A percentile compares a stretch with the other conserved stretches of the same genome.
Conservation (phyloP, 2,888 invertebrate species). For the Drosophila melanocephala region DNA sequence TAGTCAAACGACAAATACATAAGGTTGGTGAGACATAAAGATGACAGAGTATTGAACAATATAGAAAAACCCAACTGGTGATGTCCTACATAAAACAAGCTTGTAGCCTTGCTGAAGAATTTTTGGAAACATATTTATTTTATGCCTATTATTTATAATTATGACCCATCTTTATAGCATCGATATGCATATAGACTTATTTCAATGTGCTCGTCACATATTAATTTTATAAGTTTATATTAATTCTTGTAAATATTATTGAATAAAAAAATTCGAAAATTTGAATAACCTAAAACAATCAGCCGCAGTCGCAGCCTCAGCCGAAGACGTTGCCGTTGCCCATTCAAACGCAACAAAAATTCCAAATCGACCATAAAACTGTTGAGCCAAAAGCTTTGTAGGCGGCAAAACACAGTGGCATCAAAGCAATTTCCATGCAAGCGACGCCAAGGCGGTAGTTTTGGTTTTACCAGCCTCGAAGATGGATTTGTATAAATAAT, state of each 20-base stretch:
- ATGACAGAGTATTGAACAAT: slow-evolving; percentile 14
- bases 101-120: slow-evolving; percentile 73
- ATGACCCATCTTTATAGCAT: slow-evolving; percentile 71
- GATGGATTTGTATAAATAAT: slow-evolving; percentile 80
- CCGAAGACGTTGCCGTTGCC: slow-evolving; percentile 35
- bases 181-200: slow-evolving; percentile 58
- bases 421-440: slow-evolving; percentile 72
- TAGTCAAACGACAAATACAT: slow-evolving; percentile 31
- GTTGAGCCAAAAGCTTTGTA: slow-evolving; percentile 67
- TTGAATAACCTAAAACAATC: slow-evolving; percentile 75
- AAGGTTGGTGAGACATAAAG: slow-evolving; percentile 31
- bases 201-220: slow-evolving; percentile 67
- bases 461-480: slow-evolving; percentile 73
- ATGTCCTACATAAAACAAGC: slow-evolving; percentile 74
- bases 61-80: slow-evolving; percentile 40
- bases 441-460: slow-evolving; percentile 61
- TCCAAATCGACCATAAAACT: slow-evolving; percentile 71
- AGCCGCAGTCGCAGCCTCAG: slow-evolving; percentile 26
- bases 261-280: slow-evolving; percentile 70
- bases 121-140: slow-evolving; percentile 60
- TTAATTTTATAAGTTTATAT: slow-evolving; percentile 76
- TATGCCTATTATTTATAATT: slow-evolving; percentile 62
- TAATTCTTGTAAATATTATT: slow-evolving; percentile 80
- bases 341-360: slow-evolving; percentile 75
- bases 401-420: slow-evolving; percentile 78